Conservation (phyloP, 2,113 vertebrate species). For the Phalacrocorax brasilianus region DNA sequence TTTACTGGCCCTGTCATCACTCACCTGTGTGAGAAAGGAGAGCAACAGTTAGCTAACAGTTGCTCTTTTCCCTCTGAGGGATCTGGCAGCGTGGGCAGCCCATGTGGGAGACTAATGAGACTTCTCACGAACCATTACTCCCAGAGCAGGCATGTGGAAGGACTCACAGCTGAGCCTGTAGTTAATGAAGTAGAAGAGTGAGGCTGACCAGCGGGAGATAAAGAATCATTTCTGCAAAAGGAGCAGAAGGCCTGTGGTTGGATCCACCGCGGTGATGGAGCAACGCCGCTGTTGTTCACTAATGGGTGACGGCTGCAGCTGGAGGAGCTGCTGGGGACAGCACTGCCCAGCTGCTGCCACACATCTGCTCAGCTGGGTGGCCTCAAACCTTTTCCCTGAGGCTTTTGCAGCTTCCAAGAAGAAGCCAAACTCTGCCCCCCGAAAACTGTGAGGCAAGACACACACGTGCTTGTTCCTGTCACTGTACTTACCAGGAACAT, state of each 20-base stretch:
- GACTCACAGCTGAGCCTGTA: neutral
- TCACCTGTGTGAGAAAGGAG: neutral
- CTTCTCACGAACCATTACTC: constrained; percentile 6
- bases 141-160: neutral
- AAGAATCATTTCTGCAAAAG: neutral
- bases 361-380: neutral
- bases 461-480: fast-evolving
- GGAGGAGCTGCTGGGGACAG: neutral
- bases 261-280: neutral
- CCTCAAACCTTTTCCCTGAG: neutral
- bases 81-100: neutral
- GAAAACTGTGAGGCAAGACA: neutral
- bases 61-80: neutral
- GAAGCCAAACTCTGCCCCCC: neutral
- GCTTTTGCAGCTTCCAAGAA: neutral
- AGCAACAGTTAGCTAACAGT: neutral
- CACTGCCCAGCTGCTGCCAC: neutral
- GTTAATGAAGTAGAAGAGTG: constrained; percentile 24
- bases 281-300: neutral
- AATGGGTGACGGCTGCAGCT: neutral
- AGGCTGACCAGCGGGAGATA: neutral
- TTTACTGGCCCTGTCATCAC: neutral
- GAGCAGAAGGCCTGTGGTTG: neutral
- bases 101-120: neutral
- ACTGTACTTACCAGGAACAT: neutral